Base-by-base conservation (phyloP, 2,888 invertebrate species). In the Drosophila robusta region DNA sequence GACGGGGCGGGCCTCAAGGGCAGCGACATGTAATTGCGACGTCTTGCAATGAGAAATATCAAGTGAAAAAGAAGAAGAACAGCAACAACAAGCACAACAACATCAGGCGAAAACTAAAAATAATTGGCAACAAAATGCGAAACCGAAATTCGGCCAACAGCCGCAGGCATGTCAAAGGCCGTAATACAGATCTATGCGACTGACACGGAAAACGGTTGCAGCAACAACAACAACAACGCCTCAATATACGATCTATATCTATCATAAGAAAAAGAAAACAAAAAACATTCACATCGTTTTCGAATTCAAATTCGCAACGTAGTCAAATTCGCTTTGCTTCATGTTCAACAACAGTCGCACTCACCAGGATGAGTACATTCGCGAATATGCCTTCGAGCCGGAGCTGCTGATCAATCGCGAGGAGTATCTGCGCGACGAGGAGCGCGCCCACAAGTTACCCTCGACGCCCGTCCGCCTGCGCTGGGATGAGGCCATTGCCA, bases 371-470 rank as follows among this genome's bases (percentile, higher is more conserved):
- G 91, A 91, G 86, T 92, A 85, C 69, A 89, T 91, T 70, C 91
- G 92, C 66, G 92, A 92, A 82, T 92, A 90, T 79, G 86, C 91
- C 44, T 92, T 92, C 74, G 92, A 92, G 72, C 92, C 92, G 76
- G 92, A 92, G 78, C 77, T 92, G 65, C 78, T 92, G 68, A 85
- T 90, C 71, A 90, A 88, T 77, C 90, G 90, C 51, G 89, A 90
- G 78, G 92, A 92, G 54, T 92, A 88, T 70, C 72, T 89, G 64
- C 81, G 85, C 44, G 79, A 82, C 52, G 83, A 81, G 65, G 67
- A 82, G 63, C 81, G 71, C 24, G 69, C 80, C 49, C 79, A 80
- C 8, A 84, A 67, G 34, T 1, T 73, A 51, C 63, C 85, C 55
- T 73, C 89, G n/a, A 78, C 89, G 32, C 72, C 89, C 32, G 76